Evolutionary conservation across 2,888 invertebrate species (phyloP).

Genomic region (Acronicta leporina): DNA sequence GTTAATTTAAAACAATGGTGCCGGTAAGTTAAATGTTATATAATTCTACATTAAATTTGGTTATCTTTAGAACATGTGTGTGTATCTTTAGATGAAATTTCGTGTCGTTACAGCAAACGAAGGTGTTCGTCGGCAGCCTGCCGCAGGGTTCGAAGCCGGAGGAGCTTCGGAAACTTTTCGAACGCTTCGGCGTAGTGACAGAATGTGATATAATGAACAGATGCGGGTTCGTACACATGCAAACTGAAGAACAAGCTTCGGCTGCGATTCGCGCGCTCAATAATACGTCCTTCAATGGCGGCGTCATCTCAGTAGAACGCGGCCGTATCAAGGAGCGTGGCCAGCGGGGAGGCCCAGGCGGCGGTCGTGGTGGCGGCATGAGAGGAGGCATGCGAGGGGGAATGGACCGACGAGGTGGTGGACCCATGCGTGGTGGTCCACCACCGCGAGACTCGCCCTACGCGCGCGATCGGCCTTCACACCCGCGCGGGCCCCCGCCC

Average conservation of each 20-base stretch:
- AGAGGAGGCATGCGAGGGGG: slow-evolving; percentile 85
- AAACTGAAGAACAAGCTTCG: slow-evolving; percentile 94
- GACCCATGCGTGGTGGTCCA: slow-evolving; percentile 71
- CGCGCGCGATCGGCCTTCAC: slow-evolving; percentile 72
- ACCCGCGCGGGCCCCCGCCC: slow-evolving; percentile 72
- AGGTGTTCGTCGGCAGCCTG: slow-evolving; percentile 98
- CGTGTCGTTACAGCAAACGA: slow-evolving; percentile 90
- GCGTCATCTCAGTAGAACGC: slow-evolving; percentile 95
- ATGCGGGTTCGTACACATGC: slow-evolving; percentile 98
- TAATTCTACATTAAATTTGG: slow-evolving; percentile 2
- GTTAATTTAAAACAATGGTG: slow-evolving; percentile 71
- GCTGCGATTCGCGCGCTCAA: slow-evolving; percentile 94
- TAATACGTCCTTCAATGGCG: slow-evolving; percentile 95
- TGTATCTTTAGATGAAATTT: slow-evolving; percentile 37
- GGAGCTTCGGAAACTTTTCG: slow-evolving; percentile 94
- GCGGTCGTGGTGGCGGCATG: slow-evolving; percentile 75
- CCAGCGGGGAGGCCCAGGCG: slow-evolving; percentile 85
- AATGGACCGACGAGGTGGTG: slow-evolving; percentile 75
- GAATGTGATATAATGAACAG: slow-evolving; percentile 98
- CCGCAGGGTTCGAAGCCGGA: slow-evolving; percentile 95
- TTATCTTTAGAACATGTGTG: background rate
- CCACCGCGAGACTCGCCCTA: slow-evolving; percentile 73
- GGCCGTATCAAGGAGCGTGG: slow-evolving; percentile 93
- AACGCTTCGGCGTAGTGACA: slow-evolving; percentile 95
- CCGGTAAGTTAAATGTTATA: slow-evolving; percentile 75